phyloP scores from a whole-genome alignment of 37 sponge, comb jelly and placozoan genomes.

The Dysidea cf. avara region DNA sequence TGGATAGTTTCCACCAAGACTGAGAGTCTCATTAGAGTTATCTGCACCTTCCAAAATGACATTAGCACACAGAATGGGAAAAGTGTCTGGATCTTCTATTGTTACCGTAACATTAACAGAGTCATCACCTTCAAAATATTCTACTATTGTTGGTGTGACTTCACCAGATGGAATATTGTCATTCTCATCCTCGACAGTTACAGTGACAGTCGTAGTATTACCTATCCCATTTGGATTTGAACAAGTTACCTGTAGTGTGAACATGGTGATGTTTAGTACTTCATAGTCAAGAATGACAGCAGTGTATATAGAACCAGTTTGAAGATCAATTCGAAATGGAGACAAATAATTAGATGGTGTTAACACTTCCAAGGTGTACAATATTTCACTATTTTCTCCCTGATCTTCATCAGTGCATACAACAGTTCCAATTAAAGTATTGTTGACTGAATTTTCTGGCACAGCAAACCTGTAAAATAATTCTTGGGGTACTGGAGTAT shows the following conservation, averaged over 20 bases:
- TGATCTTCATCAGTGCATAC: conserved; percentile 57
- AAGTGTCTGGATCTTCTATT: conserved; percentile 41
- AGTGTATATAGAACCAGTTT: too few relatives aligned
- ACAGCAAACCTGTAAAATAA: conserved; percentile 24
- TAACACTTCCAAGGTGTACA: conserved; percentile 23
- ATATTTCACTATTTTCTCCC: conserved; percentile 35
- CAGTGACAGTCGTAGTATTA: conserved; percentile 29
- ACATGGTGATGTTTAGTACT: too few relatives aligned
- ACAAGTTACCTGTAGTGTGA: too few relatives aligned
- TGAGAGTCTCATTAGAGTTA: conserved; percentile 17
- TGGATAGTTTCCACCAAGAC: not conserved
- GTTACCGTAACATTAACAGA: conserved; percentile 37
- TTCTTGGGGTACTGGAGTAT: conserved; percentile 34
- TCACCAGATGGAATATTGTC: conserved; percentile 57
- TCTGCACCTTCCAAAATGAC: conserved; percentile 43
- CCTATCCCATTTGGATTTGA: too few relatives aligned
- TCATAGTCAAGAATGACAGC: too few relatives aligned
- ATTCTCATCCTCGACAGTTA: conserved; percentile 59
- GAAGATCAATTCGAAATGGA: too few relatives aligned
- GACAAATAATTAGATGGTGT: too few relatives aligned
- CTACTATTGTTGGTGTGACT: not conserved
- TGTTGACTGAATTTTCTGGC: conserved; percentile 19
- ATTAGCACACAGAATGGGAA: conserved; percentile 44
- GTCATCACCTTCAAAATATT: conserved; percentile 37
- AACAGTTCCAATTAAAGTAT: conserved; percentile 25